phyloP scores from a whole-genome alignment of 2,113 vertebrate species.

The Columbina picui region DNA sequence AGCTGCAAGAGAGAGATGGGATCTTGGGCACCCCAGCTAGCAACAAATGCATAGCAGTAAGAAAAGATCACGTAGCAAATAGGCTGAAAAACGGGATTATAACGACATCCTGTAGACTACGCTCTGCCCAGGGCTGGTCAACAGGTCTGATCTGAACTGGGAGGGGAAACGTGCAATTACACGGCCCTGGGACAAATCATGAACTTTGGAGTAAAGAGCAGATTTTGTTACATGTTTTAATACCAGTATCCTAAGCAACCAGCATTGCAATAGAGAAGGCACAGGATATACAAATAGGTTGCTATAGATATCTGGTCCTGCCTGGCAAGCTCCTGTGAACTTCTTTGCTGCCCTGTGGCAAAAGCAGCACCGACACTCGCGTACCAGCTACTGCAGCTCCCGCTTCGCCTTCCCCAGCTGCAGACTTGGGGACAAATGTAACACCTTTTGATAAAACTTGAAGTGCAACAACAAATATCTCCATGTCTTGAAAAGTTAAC shows the following conservation, averaged over 20 bases:
- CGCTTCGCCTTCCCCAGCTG: background rate
- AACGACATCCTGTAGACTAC: background rate
- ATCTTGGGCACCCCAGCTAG: background rate
- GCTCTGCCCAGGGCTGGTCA: background rate
- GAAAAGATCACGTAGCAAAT: background rate
- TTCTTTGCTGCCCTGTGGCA: constrained; percentile 9
- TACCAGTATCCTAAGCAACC: constrained; percentile 49
- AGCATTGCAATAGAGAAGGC: background rate
- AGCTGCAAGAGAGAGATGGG: background rate
- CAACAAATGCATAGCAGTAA: background rate
- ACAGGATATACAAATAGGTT: constrained; percentile 41
- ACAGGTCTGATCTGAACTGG: background rate
- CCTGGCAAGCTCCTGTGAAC: background rate
- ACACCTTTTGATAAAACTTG: background rate
- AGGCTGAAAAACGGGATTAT: background rate
- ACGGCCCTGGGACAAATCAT: background rate
- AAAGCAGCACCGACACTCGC: background rate
- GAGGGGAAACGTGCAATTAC: background rate
- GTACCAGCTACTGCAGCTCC: background rate
- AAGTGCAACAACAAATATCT: background rate
- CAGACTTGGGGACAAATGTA: background rate
- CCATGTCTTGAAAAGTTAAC: background rate
- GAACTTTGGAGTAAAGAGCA: background rate
- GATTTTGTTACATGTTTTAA: constrained; percentile 36
- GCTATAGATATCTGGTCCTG: constrained; percentile 33